phyloP scores from a whole-genome alignment of 2,888 invertebrate species.

The Caenorhabditis sp. region DNA sequence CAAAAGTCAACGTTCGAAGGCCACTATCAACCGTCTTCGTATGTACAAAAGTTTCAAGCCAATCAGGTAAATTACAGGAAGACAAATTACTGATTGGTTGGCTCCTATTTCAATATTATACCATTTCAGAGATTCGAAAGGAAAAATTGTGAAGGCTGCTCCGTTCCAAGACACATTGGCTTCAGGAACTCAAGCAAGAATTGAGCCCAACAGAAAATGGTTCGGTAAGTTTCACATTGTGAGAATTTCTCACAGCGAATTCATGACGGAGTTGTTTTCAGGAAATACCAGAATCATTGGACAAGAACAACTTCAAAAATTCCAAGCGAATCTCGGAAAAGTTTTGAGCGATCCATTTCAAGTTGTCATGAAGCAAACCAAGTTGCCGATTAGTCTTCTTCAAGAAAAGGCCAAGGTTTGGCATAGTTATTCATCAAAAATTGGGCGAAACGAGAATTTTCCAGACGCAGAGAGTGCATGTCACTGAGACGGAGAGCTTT shows the following conservation, averaged over 20 bases:
- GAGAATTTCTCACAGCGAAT: neutral
- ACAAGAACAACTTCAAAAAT: constrained; percentile 87
- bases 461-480: constrained; percentile 92
- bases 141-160: constrained; percentile 94
- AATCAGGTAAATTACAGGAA: constrained; percentile 86
- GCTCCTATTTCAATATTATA: neutral
- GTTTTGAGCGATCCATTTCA: constrained; percentile 97
- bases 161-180: constrained; percentile 94
- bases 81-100: constrained; percentile 7
- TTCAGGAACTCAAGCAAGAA: constrained; percentile 93
- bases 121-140: constrained; percentile 87
- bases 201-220: constrained; percentile 98
- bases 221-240: constrained; percentile 87
- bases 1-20: constrained; percentile 87
- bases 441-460: neutral
- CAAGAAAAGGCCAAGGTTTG: constrained; percentile 89
- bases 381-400: constrained; percentile 93
- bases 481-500: constrained; percentile 96
- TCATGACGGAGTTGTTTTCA: constrained; percentile 66
- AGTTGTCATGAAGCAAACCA: constrained; percentile 96
- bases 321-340: constrained; percentile 94
- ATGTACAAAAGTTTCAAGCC: constrained; percentile 99
- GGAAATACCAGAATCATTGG: constrained; percentile 95
- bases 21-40: constrained; percentile 95
- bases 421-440: constrained; percentile 13